Evolutionary conservation across 1,140 invertebrate species (phyloP), one percentile per base, ranked within the genome.

Genomic region (Philotrypesis tridentata): DNA sequence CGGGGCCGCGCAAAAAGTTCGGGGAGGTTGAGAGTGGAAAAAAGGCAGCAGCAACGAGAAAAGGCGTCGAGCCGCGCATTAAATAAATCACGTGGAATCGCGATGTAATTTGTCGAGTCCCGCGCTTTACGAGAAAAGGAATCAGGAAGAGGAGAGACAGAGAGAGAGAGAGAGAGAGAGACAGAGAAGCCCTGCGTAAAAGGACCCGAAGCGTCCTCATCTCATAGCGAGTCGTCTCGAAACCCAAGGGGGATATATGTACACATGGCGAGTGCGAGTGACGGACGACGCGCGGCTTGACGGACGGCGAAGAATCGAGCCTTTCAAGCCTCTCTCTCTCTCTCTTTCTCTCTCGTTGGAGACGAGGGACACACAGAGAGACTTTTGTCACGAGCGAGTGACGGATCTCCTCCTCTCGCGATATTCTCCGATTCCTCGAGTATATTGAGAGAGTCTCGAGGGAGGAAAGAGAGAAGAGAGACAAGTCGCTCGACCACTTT

Each of bases 401-500:
- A 91, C 89, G 88, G 89, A 90, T 90, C 77, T 82, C 84, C 78
- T 83, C n/a, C 84, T 84, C 85, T 77, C 83, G 74, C 80, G n/a
- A 27, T 40, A 63, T 55, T 73, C 27, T 61, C 68, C 71, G 43
- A 43, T 55, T 14, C 37, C 33, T n/a, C 55, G 43, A 63, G 27
- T 55, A 55, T 55, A 21, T 6, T n/a, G n/a, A n/a, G n/a, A n/a
- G n/a, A 21, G 48, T 55, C 21, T n/a, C 48, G 7, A 55, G 48
- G 48, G 80, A 82, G 73, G 48, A 55, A 7, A n/a, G 48, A 65
- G n/a, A n/a, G n/a, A n/a, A n/a, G n/a, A 33, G 67, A 82, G 85
- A 87, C 86, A 88, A 87, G 85, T 84, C 83, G 90, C 86, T 87
- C 84, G 89, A 91, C 89, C 89, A 90, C 90, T 91, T 91, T 89